Conservation (phyloP, 2,888 invertebrate genomes). For the Phasia obesa region DNA sequence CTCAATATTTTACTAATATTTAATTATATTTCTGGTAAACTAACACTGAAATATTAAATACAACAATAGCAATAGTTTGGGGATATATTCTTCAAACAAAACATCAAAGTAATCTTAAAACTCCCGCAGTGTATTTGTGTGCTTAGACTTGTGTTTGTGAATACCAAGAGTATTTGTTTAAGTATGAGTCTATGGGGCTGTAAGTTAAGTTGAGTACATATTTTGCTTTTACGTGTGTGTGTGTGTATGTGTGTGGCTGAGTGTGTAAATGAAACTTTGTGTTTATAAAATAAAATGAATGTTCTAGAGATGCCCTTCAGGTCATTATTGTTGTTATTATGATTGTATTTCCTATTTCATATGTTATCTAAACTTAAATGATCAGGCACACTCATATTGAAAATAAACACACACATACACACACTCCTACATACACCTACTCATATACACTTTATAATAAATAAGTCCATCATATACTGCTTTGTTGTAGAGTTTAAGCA, state of each 20-base stretch:
- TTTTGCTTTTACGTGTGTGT: neutral
- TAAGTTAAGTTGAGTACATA: neutral
- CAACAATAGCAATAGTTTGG: constrained; percentile 25
- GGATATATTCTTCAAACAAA: constrained; percentile 10
- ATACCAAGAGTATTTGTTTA: constrained; percentile 30
- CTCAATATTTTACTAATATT: constrained; percentile 55
- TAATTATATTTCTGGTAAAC: constrained; percentile 59
- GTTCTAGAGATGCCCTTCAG: constrained; percentile 57
- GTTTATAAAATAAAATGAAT: constrained; percentile 62
- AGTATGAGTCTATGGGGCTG: neutral
- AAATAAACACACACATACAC: constrained; percentile 1
- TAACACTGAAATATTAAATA: constrained; percentile 16
- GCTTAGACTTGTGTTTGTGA: constrained; percentile 14
- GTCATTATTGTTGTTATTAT: constrained; percentile 68
- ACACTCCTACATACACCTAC: neutral
- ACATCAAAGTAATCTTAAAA: constrained; percentile 34
- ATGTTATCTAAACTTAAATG: constrained; percentile 65
- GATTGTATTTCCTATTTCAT: constrained; percentile 62
- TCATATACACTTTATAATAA: constrained; percentile 25
- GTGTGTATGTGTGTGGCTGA: neutral
- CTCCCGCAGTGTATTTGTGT: neutral
- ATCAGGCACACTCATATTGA: constrained; percentile 42
- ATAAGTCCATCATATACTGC: constrained; percentile 9
- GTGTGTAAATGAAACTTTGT: neutral
- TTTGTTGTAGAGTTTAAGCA: constrained; percentile 16